Conservation (phyloP, 2,797 vertebrate species). For the Acomys russatus region DNA sequence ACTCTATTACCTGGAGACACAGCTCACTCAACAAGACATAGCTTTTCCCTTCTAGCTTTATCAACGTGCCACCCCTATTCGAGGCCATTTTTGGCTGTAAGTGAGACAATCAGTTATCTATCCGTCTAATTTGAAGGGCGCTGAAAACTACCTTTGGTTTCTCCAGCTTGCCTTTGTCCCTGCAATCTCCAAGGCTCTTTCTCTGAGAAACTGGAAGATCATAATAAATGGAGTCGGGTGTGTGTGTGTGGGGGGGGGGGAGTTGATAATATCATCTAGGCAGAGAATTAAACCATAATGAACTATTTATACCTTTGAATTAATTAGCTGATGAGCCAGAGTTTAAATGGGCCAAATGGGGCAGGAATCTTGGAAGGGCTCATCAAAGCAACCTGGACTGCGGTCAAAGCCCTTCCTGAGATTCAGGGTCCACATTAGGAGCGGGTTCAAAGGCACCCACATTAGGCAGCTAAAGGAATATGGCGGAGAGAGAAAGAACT, state of each 20-base stretch:
- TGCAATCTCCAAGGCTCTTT: conserved; percentile 34
- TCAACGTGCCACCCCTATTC: not conserved
- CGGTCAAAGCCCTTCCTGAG: not conserved
- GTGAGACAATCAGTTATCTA: conserved; percentile 28
- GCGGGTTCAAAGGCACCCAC: conserved; percentile 4
- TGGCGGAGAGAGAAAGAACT: not conserved
- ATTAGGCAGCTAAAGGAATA: not conserved
- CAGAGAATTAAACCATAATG: conserved; percentile 69
- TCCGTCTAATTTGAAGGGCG: not conserved
- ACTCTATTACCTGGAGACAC: not conserved
- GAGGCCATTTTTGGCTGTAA: conserved; percentile 22
- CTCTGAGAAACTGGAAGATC: conserved; percentile 66
- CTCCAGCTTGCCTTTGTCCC: conserved; percentile 29
- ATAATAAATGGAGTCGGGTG: conserved; percentile 31
- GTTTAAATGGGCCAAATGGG: conserved; percentile 61
- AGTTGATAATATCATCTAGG: conserved; percentile 49
- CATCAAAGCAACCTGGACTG: conserved; percentile 3
- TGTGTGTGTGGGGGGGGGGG: not conserved
- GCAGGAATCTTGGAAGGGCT: conserved; percentile 27
- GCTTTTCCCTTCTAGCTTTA: not conserved
- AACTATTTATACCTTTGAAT: conserved; percentile 69
- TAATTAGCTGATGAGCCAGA: conserved; percentile 67
- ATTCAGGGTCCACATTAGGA: not conserved
- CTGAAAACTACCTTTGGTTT: not conserved
- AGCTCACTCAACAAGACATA: not conserved